Base-by-base conservation (phyloP, 2,888 invertebrate species). In the Rhingia campestris region DNA sequence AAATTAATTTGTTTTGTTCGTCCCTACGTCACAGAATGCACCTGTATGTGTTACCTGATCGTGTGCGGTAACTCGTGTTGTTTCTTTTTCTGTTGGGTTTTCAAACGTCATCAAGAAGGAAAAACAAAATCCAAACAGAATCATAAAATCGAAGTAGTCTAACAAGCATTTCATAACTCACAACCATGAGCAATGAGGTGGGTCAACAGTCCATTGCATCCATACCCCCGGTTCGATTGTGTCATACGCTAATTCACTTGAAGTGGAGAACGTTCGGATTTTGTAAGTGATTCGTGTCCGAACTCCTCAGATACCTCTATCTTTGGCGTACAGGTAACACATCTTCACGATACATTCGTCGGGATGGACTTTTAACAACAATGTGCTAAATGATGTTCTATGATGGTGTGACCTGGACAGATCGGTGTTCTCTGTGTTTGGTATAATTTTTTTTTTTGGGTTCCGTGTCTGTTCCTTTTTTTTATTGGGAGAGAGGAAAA, bases 371-470 rank as follows among this genome's bases (percentile, higher is more conserved):
- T 84, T 84, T 84, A 75, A 84, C 84, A 84, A 74, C 74, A 74
- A 75, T 61, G 75, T 84, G 84, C 80, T 84, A 84, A 84, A 84
- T 64, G 84, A 70, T 80, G 49, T 75, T 84, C 70, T 67, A 70
- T 64, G 37, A 49, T 30, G 66, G 72, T 72, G 64, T 56, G 66
- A 76, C 72, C 61, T 76, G 49, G 49, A 73, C 63, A 56, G 54
- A 70, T 75, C 63, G 35, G 22, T 66, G 49, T 63, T 66, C 47
- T 37, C 63, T 72, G 73, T 64, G n/a, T 75, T 59, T 35, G 37
- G 37, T 49, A 51, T 22, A 4, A 7, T 45, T 76, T 30, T 49
- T 54, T 73, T 51, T 66, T 75, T 64, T 22, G 22, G 58, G n/a
- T 47, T 70, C 59, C 66, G 61, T 67, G 64, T 22, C 59, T 37